A percentile compares a stretch with the other conserved stretches of the same genome.
phyloP scores from a whole-genome alignment of 2,888 invertebrate species.

The Podabrus alpinus region DNA sequence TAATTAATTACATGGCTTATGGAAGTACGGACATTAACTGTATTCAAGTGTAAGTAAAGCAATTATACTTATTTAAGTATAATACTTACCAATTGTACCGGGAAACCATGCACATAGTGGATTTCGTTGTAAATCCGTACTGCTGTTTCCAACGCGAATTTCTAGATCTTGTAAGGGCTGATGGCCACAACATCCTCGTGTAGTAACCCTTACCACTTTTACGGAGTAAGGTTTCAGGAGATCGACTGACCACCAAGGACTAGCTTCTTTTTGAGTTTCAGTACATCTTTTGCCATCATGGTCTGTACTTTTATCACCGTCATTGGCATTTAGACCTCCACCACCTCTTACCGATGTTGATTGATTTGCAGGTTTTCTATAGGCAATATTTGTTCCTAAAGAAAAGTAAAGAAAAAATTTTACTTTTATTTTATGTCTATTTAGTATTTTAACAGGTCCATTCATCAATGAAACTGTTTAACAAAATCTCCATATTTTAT shows the following conservation, averaged over 20 bases:
- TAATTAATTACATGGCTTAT: neutral
- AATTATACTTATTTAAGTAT: neutral
- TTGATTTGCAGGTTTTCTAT: slow-evolving; percentile 86
- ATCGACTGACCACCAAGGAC: slow-evolving; percentile 94
- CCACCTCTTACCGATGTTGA: slow-evolving; percentile 88
- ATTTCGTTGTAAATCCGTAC: slow-evolving; percentile 82
- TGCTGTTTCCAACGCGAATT: slow-evolving; percentile 90
- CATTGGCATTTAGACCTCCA: slow-evolving; percentile 81
- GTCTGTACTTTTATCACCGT: slow-evolving; percentile 81
- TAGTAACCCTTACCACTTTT: slow-evolving; percentile 83
- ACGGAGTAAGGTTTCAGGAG: slow-evolving; percentile 82
- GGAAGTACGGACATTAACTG: neutral
- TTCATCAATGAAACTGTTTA: too few species aligned
- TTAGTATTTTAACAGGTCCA: too few species aligned
- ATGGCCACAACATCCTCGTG: slow-evolving; percentile 82
- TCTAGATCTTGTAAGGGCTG: slow-evolving; percentile 88
- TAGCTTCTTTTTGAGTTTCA: slow-evolving; percentile 86
- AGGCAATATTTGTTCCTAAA: slow-evolving; percentile 80
- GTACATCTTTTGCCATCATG: slow-evolving; percentile 88
- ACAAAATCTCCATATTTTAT: too few species aligned
- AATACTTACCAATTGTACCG: slow-evolving; percentile 75
- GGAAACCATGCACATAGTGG: slow-evolving; percentile 94
- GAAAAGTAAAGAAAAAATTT: neutral
- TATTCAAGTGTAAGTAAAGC: neutral
- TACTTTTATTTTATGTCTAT: neutral